Evolutionary conservation across 2,113 vertebrate species (phyloP), one percentile per base, ranked within the genome.

Genomic region (Phaethon lepturus): DNA sequence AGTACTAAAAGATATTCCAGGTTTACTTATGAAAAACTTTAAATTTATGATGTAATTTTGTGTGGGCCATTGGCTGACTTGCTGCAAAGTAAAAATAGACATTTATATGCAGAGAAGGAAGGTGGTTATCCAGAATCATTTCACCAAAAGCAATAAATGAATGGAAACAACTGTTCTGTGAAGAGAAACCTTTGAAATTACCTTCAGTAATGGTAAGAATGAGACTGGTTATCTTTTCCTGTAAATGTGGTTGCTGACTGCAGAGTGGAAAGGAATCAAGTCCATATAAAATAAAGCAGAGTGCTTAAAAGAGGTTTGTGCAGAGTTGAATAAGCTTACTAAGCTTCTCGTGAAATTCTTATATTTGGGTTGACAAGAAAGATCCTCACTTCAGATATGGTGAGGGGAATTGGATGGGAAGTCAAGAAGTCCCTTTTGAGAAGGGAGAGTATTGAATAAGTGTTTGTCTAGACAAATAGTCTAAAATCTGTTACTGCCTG

Each of bases 171-270:
- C 58, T 3, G 0, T 72, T 73, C 86, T 89, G 68, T 93, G 90
- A 95, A 83, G 80, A 92, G 52, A 92, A 93, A 81, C 56, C 40
- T 91, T 89, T 71, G 58, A 90, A 94, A 95, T 87, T 90, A 59
- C 79, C 86, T 80, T 53, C 94, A 77, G 67, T 64, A 91, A 91
- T 68, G 49, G 66, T 84, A 78, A 87, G 77, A 49, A 76, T 11
- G 24, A 91, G 77, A 9, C 17, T 28, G 73, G 64, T 75, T 89
- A 66, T 78, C 74, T 88, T 75, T 71, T 67, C 40, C 35, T 80
- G n/a, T 85, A 91, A 88, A 78, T 64, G 45, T 75, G 94, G 88
- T 64, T 96, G 73, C 72, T 89, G 90, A 42, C 58, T 95, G 73
- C 68, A 56, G 44, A 74, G 29, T 49, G 52, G 76, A 81, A 96